Base-by-base conservation (phyloP, 2,797 vertebrate species). In the Scomberomorus guttatus region DNA sequence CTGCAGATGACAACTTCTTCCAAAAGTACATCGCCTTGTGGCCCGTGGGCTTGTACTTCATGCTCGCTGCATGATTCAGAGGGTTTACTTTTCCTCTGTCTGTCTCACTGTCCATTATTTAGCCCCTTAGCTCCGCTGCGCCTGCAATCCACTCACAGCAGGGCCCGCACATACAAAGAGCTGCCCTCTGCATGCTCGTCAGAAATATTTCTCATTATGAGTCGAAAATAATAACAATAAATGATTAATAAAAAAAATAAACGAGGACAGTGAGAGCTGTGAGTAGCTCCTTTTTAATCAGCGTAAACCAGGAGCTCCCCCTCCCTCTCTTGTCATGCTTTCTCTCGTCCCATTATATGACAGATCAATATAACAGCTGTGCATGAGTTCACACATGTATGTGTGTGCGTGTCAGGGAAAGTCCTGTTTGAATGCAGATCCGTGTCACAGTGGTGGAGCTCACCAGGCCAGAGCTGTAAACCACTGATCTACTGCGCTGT, bases 21-120 rank as follows among this genome's bases (percentile, higher is more conserved):
- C 63, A 72, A 80, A 84, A 77, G 59, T 72, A 58, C 75, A 50
- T 59, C 2, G 15, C 72, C 75, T 76, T 65, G 59, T 77, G 48
- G 75, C 88, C 78, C 2, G 70, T 22, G 51, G 90, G 81, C 79
- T 79, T 58, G 27, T 56, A 57, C 83, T 85, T 80, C 55, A 69
- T 78, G 81, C 58, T 88, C 15, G 20, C 44, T 83, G 82, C 37
- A 22, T 84, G 80, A 89, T 82, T 90, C 82, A 74, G 56, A 80
- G 56, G 61, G 27, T 82, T 77, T 65, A 24, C 52, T 77, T 74
- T 75, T 54, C 78, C 51, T 68, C 68, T 22, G 52, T 80, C 80
- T 63, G 42, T 72, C 80, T 81, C 37, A 0, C 50, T 81, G 80
- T 87, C 70, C 72, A 54, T 87, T 62, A 56, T 59, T 84, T 80